Evolutionary conservation across 2,797 vertebrate genomes (phyloP).

Genomic region (Macropus fuliginosus): DNA sequence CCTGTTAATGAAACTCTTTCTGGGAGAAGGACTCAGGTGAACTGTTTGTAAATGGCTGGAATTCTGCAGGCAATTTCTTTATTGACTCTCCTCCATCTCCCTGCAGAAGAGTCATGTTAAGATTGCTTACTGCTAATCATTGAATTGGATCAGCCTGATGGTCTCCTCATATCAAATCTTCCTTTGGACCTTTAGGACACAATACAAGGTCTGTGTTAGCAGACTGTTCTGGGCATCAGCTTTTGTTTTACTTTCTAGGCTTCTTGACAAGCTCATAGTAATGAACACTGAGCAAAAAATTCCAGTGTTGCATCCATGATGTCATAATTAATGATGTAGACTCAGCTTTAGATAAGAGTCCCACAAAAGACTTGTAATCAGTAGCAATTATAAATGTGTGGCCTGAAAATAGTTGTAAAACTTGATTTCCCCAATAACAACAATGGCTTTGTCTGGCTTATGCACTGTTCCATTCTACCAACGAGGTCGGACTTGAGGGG

Average conservation of each 20-base stretch:
- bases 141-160: not conserved
- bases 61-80: not conserved
- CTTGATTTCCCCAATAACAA: not conserved
- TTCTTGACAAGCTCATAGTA: not conserved
- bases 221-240: not conserved
- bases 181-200: not conserved
- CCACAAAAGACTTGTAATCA: not conserved
- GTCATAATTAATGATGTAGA: not conserved
- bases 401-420: not conserved
- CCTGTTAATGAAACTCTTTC: not conserved
- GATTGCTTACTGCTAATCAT: not conserved
- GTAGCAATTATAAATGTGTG: not conserved
- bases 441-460: not conserved
- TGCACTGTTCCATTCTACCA: not conserved
- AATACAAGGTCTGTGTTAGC: not conserved
- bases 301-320: not conserved
- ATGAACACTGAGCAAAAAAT: slow-evolving; percentile 2
- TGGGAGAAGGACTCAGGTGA: not conserved
- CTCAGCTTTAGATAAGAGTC: not conserved
- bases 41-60: not conserved
- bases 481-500: not conserved
- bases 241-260: slow-evolving; percentile 1
- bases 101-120: not conserved
- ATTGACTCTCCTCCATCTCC: not conserved
- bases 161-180: not conserved